Evolutionary conservation across 2,888 invertebrate species (phyloP).

Genomic region (Tridacna gigas): DNA sequence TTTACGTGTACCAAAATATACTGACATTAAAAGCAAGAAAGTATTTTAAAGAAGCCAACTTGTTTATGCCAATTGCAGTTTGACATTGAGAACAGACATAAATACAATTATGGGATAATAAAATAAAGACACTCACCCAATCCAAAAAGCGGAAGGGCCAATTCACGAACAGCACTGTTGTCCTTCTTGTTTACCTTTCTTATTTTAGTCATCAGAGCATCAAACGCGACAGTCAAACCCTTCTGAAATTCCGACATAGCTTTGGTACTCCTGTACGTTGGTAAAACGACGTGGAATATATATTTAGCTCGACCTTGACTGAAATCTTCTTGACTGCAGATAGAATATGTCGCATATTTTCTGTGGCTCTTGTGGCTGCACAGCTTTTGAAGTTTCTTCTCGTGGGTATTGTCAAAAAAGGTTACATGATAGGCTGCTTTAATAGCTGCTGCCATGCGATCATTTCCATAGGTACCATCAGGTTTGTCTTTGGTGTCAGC

Average conservation of each 20-base stretch:
- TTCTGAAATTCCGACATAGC: background rate
- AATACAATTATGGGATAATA: no score
- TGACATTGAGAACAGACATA: no score
- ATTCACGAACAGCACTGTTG: background rate
- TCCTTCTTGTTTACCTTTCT: background rate
- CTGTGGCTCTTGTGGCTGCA: background rate
- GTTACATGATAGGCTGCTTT: background rate
- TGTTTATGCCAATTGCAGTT: no score
- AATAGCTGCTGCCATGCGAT: background rate
- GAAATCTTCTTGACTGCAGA: background rate
- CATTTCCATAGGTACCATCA: background rate
- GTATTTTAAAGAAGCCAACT: no score
- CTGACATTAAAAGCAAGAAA: no score
- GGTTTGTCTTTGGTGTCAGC: background rate
- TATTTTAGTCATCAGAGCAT: background rate
- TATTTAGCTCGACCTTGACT: background rate
- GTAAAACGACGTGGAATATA: background rate
- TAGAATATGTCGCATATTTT: background rate
- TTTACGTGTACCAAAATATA: no score
- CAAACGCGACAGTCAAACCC: background rate
- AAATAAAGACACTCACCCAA: background rate
- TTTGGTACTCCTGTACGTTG: background rate
- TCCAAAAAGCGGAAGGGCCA: conserved; percentile 8
- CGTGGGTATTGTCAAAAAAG: background rate
- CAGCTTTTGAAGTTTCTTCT: background rate